Percentiles rank a stretch among this genome's conserved stretches.
Conservation (phyloP, 2,797 vertebrate species). For the Rallus crepitans region DNA sequence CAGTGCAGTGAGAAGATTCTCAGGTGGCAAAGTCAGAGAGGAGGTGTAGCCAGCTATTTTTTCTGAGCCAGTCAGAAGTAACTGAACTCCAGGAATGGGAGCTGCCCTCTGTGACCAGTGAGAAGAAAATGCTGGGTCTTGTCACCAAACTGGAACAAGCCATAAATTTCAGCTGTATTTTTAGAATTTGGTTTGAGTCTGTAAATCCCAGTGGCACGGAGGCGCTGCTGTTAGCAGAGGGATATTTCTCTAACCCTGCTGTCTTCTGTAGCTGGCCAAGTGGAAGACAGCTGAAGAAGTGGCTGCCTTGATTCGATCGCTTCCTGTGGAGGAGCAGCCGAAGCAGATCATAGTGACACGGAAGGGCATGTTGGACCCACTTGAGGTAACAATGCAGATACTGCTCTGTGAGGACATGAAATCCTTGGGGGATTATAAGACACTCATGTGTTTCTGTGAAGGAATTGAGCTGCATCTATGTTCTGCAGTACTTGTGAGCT, state of each 20-base stretch:
- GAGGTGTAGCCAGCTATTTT: not conserved
- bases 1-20: not conserved
- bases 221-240: not conserved
- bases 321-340: constrained; percentile 98
- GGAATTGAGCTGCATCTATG: not conserved
- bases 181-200: not conserved
- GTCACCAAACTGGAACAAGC: not conserved
- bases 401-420: not conserved
- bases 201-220: not conserved
- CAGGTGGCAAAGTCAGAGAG: not conserved
- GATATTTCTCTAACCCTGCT: not conserved
- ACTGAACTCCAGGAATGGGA: not conserved
- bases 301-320: constrained; percentile 96
- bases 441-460: not conserved
- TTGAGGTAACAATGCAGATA: constrained; percentile 85
- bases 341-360: constrained; percentile 99
- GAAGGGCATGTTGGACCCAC: constrained; percentile 98
- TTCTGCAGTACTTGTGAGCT: not conserved
- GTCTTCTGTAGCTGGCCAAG: constrained; percentile 89
- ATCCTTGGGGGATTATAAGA: not conserved
- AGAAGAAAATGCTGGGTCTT: not conserved
- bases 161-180: not conserved
- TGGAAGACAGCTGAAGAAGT: constrained; percentile 99
- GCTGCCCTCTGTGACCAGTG: not conserved
- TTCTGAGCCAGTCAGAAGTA: not conserved